Evolutionary conservation across 2,113 vertebrate genomes (phyloP), one percentile per base, ranked within the genome.

Genomic region (Scartelaos histophorus): DNA sequence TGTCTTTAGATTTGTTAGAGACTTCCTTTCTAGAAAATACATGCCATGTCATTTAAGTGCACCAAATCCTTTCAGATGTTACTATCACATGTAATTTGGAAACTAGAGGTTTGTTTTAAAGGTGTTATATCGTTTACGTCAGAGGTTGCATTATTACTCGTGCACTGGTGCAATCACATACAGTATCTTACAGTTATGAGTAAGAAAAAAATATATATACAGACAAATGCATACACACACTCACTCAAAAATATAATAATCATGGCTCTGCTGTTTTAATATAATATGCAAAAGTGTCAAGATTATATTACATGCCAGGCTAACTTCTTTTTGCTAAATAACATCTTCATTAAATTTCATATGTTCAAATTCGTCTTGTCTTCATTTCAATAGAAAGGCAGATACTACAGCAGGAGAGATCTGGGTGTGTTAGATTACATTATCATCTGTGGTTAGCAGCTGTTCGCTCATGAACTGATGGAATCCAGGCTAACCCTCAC

Each of bases 401-500:
- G 46, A 54, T 60, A 74, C 24, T 34, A 49, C 13, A 29, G 56
- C 49, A 29, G 77, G 45, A 56, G 51, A 38, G 19, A 71, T 67
- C 49, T 67, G 80, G n/a, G 69, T 74, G 76, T 45, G 78, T 74
- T 60, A 70, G 56, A 69, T 75, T 66, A 73, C 64, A 65, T 4
- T 13, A 13, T 45, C 25, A 35, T 66, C 47, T 85, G 83, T 12
- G 80, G 68, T 83, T 67, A 34, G 49, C 17, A 51, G 51, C 60
- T 19, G 62, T 57, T 53, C 38, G 53, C 45, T 29, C 78, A 73
- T 67, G 38, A 56, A 0, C 21, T 47, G 62, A 66, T 77, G 46
- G 77, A 76, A 68, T 78, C 29, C 38, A 60, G 11, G 9, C 17
- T 78, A 81, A 89, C 79, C 85, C 73, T 35, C 6, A 22, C 66